A percentile compares a stretch with the other conserved stretches of the same genome.
Evolutionary conservation across 2,888 invertebrate species (phyloP).

Genomic region (Cyclophora albipunctata): DNA sequence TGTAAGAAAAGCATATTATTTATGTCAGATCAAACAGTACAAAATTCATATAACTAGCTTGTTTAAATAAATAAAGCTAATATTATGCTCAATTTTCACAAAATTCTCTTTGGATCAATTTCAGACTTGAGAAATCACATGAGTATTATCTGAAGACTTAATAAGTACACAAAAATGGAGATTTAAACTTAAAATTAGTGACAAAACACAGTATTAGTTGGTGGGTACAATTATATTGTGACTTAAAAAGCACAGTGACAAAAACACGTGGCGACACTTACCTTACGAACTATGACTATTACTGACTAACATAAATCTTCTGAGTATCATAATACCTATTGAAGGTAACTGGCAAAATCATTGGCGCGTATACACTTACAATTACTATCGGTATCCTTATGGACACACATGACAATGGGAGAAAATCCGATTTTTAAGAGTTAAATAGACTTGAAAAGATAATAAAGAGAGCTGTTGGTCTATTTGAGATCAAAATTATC

Average conservation of each 20-base stretch:
- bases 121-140: constrained; percentile 51
- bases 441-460: no score
- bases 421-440: no score
- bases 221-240: neutral
- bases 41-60: constrained; percentile 21
- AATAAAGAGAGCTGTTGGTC: no score
- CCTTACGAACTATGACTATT: no score
- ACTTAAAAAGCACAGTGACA: no score
- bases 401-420: no score
- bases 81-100: constrained; percentile 10
- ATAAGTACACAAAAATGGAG: constrained; percentile 3
- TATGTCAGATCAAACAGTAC: constrained; percentile 15
- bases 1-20: constrained; percentile 32
- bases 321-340: no score
- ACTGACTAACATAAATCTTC: neutral
- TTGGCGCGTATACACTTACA: no score
- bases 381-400: no score
- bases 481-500: no score
- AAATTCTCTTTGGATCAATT: constrained; percentile 37
- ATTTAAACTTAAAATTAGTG: constrained; percentile 12
- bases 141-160: constrained; percentile 17
- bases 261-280: neutral
- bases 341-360: no score
- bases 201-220: constrained; percentile 13
- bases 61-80: constrained; percentile 4